Evolutionary conservation across 1,140 invertebrate species (phyloP), one percentile per base, ranked within the genome.

Genomic region (Agrypnia vestita): DNA sequence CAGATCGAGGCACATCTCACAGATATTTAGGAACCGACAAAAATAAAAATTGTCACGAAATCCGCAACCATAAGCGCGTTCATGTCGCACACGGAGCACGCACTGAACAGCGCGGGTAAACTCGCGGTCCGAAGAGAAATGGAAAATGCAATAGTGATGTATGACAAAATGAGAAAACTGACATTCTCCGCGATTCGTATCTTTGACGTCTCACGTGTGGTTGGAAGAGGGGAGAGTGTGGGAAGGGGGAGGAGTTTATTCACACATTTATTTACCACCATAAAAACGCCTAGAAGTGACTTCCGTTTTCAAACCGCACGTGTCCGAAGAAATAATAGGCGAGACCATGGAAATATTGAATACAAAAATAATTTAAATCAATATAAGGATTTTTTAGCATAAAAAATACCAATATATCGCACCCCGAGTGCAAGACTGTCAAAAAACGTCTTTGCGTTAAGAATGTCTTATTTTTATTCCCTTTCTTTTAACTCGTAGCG

Each of bases 1-100:
- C 3, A 82, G 13, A 17, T 79, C 75, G 69, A 81, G 13, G 35
- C 62, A 81, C 67, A 73, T 72, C 17, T 46, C 17, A 15, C 47
- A 9, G 17, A 47, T 15, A 12, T 19, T 61, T 35, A 12, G 11
- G 7, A 64, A 64, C 25, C 21, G 6, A 64, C 61, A 13, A 64
- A 44, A 35, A 64, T 4, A 64, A 64, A 64, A 15, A 64, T 4
- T 25, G 13, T 43, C 19, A 43, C 4, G 17, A 35, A 62, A 25
- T 11, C 17, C 0, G 6, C 17, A 62, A 62, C 19, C 17, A 62
- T 62, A 62, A 62, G 21, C n/a, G 61, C 61, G 35, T 44, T 44
- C 55, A 59, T 59, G 11, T 17, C 55, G 17, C 15, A 9, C 11
- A 59, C 15, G 8, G 10, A 59, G 15, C 55, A 11, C 21, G 6